phyloP scores from a whole-genome alignment of 2,113 vertebrate species.

The Dinomys branickii region DNA sequence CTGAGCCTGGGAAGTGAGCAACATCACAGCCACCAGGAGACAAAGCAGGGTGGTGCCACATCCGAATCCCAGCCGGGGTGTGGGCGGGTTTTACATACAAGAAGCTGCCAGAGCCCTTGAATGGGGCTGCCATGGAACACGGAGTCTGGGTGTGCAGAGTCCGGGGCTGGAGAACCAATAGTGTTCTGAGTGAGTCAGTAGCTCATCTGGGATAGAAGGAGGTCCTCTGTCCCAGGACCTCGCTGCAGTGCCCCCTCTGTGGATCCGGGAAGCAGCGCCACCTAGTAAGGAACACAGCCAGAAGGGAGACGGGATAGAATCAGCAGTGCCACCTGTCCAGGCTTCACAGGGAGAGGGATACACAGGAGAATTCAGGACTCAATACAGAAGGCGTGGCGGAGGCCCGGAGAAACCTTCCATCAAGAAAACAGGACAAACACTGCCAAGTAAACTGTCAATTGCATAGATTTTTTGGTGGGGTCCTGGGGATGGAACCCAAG shows the following conservation, averaged over 20 bases:
- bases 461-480: background rate
- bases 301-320: too few species aligned
- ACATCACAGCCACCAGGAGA: background rate
- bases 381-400: background rate
- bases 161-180: background rate
- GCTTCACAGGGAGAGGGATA: background rate
- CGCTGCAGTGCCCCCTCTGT: accelerated
- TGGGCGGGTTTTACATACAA: accelerated
- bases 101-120: background rate
- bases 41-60: background rate
- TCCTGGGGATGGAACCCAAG: background rate
- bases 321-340: background rate
- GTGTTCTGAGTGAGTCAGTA: background rate
- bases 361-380: background rate
- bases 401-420: background rate
- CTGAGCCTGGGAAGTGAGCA: background rate
- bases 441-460: background rate
- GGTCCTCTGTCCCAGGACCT: too few species aligned
- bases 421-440: background rate
- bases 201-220: background rate
- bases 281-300: background rate
- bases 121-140: background rate
- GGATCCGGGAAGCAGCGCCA: background rate
- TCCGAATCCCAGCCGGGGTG: background rate
- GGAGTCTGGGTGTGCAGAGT: background rate